Evolutionary conservation across 2,888 invertebrate genomes (phyloP).

Genomic region (Drosophila longiperda): DNA sequence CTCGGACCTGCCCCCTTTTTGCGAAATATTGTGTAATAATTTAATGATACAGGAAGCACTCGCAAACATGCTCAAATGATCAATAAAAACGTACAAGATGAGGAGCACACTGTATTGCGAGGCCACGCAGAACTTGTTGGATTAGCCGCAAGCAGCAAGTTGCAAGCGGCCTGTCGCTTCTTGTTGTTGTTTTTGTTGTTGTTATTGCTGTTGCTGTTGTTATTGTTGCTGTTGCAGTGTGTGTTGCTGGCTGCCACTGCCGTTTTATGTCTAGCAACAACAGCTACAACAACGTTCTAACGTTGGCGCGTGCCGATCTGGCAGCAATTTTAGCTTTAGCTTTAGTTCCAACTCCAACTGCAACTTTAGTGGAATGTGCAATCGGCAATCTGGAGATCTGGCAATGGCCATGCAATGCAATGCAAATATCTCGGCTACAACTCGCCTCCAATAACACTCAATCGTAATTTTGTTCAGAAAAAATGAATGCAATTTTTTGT

Average conservation of each 20-base stretch:
- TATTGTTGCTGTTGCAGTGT: conserved; percentile 3
- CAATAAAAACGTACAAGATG: conserved; percentile 73
- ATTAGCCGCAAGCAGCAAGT: conserved; percentile 75
- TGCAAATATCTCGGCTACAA: conserved; percentile 27
- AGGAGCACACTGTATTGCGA: conserved; percentile 44
- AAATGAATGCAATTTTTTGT: conserved; percentile 77
- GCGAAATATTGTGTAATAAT: conserved; percentile 75
- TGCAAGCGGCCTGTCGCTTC: conserved; percentile 27
- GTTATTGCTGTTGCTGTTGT: background rate
- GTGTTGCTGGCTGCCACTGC: conserved; percentile 21
- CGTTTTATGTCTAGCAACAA: conserved; percentile 20
- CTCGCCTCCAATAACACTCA: conserved; percentile 48
- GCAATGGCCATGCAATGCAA: conserved; percentile 32
- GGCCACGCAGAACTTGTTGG: conserved; percentile 67
- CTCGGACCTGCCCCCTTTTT: conserved; percentile 1
- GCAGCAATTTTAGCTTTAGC: conserved; percentile 18
- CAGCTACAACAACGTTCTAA: conserved; percentile 54
- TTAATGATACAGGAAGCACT: conserved; percentile 81
- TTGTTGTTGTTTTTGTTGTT: conserved; percentile 25
- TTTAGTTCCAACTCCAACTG: conserved; percentile 15
- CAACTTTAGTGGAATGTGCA: conserved; percentile 60
- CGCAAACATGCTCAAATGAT: conserved; percentile 79
- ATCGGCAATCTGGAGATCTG: conserved; percentile 65
- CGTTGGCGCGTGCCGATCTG: conserved; percentile 74
- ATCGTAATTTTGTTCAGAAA: conserved; percentile 72